These are phyloP conservation scores for Steinernema carpocapsae DNA, from an alignment of 2,888 invertebrate genomes.

Conservation along the genomic window DNA sequence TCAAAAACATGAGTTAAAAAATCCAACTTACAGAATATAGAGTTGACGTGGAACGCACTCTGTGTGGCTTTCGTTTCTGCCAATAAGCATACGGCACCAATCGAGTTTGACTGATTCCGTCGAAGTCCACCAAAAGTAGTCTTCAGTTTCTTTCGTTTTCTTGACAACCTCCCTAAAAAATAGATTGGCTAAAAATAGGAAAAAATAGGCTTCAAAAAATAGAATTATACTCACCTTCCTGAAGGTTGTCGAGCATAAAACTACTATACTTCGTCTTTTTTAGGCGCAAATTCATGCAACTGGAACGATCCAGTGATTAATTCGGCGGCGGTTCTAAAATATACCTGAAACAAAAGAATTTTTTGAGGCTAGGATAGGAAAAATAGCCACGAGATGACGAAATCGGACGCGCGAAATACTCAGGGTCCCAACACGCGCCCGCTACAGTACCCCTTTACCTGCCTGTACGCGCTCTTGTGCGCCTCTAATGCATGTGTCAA, in stretches of 20 bases:
- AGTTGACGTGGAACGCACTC: constrained; percentile 46
- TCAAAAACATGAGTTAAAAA: too few relatives aligned
- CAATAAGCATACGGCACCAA: constrained; percentile 52
- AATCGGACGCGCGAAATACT: too few relatives aligned
- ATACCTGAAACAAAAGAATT: not conserved
- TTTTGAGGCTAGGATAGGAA: too few relatives aligned
- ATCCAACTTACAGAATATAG: constrained; percentile 41
- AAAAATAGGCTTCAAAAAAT: too few relatives aligned
- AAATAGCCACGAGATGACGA: too few relatives aligned
- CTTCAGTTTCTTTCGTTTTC: constrained; percentile 69
- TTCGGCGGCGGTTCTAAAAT: constrained; percentile 29
- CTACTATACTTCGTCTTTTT: constrained; percentile 50
- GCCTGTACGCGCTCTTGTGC: too few relatives aligned
- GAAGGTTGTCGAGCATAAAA: constrained; percentile 68
- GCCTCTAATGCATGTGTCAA: too few relatives aligned
- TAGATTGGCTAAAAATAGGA: constrained; percentile 31
- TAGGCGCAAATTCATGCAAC: constrained; percentile 53
- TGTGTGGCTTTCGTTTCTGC: constrained; percentile 44
- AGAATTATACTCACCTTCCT: constrained; percentile 51
- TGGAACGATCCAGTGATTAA: constrained; percentile 46
- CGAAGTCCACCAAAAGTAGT: constrained; percentile 38
- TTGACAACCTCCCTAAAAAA: constrained; percentile 68
- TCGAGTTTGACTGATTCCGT: constrained; percentile 49
- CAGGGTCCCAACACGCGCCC: too few relatives aligned
- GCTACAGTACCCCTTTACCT: too few relatives aligned